Base-by-base conservation (phyloP, 1,140 invertebrate genomes). In the Danaus plexippus region DNA sequence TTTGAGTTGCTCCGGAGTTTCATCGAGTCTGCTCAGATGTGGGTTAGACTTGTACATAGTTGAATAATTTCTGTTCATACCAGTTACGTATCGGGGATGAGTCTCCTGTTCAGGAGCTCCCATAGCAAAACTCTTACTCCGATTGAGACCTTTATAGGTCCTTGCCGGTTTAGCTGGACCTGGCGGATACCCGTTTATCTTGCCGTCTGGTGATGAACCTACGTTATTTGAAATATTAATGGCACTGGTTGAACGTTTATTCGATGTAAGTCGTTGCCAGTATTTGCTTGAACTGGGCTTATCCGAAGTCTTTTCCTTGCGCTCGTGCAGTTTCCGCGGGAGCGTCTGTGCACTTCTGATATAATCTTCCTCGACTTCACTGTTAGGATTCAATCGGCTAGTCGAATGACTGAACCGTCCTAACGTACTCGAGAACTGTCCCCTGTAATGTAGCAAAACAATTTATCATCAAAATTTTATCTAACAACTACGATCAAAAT, bases 81-180 rank as follows among this genome's bases (percentile, higher is more conserved):
- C 73, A 47, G 80, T 78, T 41, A 85, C 75, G 75, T 83, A 87
- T 47, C 85, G 77, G 40, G 85, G 80, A 57, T 82, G 82, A 47
- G 85, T 76, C 59, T 79, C 67, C 63, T 72, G 74, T 78, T 84
- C 62, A 43, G 78, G 88, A 64, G 89, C 91, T 64, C 94, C 92
- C 47, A 94, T 92, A 85, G 94, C 95, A 82, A 96, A 95, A 80
- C 94, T 95, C 80, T 95, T 94, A 84, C 94, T 95, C 52, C 94
- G 87, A 12, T 92, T 91, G 9, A 96, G 80, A 1, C 92, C 91
- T 68, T 92, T 93, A 73, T 94, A 94, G 9, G 92, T 93, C 59
- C 93, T 81, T 40, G 92, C 91, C 2, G 92, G 92, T 77, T 94
- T 94, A 0, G 89, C 89, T 0, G 93, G 92, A 9, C 89, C 90